Conservation (phyloP, 2,113 vertebrate genomes). For the Rhinopomastus cyanomelas region DNA sequence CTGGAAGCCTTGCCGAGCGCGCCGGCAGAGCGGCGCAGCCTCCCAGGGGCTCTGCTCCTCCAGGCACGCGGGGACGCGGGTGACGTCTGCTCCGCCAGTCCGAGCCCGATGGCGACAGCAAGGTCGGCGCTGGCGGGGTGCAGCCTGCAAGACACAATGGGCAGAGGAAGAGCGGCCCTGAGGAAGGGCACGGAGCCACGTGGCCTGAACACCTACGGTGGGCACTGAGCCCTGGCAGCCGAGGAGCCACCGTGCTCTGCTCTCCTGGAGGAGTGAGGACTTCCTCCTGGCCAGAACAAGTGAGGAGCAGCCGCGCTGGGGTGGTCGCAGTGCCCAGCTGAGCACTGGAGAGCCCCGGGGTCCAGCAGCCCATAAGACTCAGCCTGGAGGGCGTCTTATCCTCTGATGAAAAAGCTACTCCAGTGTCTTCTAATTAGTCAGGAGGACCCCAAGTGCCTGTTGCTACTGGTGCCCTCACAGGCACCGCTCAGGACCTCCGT, state of each 20-base stretch:
- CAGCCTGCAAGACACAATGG: constrained; percentile 76
- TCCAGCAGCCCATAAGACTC: not conserved
- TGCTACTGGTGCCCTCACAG: fast-evolving
- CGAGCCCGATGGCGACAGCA: not conserved
- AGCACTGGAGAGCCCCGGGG: not conserved
- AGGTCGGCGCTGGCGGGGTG: constrained; percentile 74
- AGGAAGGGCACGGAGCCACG: not conserved
- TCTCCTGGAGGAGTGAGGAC: too few species aligned
- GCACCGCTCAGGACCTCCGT: not conserved
- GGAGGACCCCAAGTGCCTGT: not conserved
- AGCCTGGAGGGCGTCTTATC: not conserved
- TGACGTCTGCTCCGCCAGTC: constrained; percentile 72
- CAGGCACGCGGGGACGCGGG: constrained; percentile 73
- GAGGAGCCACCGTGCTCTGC: too few species aligned
- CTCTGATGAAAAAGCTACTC: not conserved
- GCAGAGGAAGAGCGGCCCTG: not conserved
- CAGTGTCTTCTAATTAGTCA: not conserved
- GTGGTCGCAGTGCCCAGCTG: too few species aligned
- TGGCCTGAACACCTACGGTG: too few species aligned
- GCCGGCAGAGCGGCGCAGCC: constrained; percentile 75
- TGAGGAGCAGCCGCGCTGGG: too few species aligned
- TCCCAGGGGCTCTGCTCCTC: constrained; percentile 74
- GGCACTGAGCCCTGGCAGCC: not conserved
- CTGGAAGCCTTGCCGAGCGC: constrained; percentile 80
- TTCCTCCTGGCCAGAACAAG: too few species aligned